Evolutionary conservation across 2,113 vertebrate genomes (phyloP), one percentile per base, ranked within the genome.

Genomic region (Lagopus leucura): DNA sequence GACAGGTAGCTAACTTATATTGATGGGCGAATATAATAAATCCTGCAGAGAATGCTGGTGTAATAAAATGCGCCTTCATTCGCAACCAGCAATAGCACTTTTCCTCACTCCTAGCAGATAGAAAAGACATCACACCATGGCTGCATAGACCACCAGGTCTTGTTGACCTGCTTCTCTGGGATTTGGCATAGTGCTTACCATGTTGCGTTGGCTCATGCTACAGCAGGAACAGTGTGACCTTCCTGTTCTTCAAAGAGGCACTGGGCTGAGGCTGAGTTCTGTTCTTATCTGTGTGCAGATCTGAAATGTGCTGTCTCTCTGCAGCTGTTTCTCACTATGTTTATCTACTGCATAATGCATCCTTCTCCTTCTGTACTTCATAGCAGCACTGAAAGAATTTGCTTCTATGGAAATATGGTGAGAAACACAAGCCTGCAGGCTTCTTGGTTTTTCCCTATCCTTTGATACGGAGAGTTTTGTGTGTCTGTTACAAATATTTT

Each of bases 171-270:
- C 25, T 61, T 88, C 43, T 74, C 73, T 55, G 34, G 58, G 43
- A 40, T 67, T 90, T 48, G 40, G 8, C n/a, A 28, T 45, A 19
- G 10, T 10, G 30, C 30, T 34, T 55, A 91, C 43, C 7, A 61
- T 27, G 24, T 19, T 64, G 42, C 13, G 28, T 20, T 7, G 47
- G 64, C 17, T 52, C 11, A 25, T 0, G 0, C 32, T 52, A 19
- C 63, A 1, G 2, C 27, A 86, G 75, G 14, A 74, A 27, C 4
- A 12, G 5, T 9, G 40, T 66, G 75, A 65, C n/a, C 17, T 74
- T 69, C 6, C 16, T 36, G n/a, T 92, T 66, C 69, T 52, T 77
- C 65, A 74, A 61, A 71, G n/a, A 6, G 15, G 6, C 30, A 34
- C 38, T 15, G 58, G 27, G 38, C 45, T 82, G 82, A 64, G 64